phyloP scores from a whole-genome alignment of 2,888 invertebrate genomes.

The Vandiemenella viatica region DNA sequence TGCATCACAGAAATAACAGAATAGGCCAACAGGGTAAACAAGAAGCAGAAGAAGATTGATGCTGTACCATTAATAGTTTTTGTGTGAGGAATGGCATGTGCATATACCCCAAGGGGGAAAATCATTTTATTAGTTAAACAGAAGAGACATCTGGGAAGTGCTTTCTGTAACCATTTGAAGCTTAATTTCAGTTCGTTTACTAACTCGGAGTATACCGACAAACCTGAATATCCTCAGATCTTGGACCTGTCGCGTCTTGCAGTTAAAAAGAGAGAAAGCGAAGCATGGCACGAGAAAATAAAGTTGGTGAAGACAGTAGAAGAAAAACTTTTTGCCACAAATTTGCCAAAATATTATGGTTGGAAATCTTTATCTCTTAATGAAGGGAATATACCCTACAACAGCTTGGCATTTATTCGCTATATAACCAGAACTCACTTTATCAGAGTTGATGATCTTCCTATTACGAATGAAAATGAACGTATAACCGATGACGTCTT shows the following conservation, averaged over 20 bases:
- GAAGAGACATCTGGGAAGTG: no score
- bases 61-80: no score
- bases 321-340: slow-evolving; percentile 68
- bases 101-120: no score
- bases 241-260: slow-evolving; percentile 39
- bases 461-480: slow-evolving; percentile 30
- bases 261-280: slow-evolving; percentile 31
- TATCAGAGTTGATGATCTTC: slow-evolving; percentile 40
- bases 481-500: slow-evolving; percentile 24
- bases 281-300: slow-evolving; percentile 41
- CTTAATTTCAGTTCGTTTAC: no score
- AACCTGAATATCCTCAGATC: slow-evolving; percentile 44
- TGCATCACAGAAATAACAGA: no score
- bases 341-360: slow-evolving; percentile 71
- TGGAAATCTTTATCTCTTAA: slow-evolving; percentile 46
- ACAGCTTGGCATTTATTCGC: slow-evolving; percentile 52
- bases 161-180: no score
- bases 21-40: no score
- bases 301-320: slow-evolving; percentile 54
- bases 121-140: no score
- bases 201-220: slow-evolving; percentile 27
- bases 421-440: slow-evolving; percentile 67
- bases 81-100: no score
- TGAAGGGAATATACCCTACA: slow-evolving; percentile 47
- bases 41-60: no score